Base-by-base conservation (phyloP, 1,140 invertebrate genomes). In the Drosophila kepulauana region DNA sequence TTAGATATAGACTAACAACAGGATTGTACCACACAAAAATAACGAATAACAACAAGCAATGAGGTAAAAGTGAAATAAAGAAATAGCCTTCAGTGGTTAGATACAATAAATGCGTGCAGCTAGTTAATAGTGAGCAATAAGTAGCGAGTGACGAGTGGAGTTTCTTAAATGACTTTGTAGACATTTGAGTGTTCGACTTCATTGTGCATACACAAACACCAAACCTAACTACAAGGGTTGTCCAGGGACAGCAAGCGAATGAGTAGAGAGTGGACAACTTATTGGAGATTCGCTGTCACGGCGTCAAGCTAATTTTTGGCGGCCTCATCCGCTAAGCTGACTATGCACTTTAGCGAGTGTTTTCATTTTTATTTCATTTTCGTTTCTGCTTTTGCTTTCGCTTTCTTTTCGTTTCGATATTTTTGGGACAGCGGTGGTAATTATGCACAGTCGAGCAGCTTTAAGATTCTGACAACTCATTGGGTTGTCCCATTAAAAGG, bases 381-480 rank as follows among this genome's bases (percentile, higher is more conserved):
- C 43, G 10, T 63, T 63, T 54, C n/a, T 28, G 30, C 2, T 38
- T 38, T 38, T 5, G 35, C 8, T 10, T 38, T 38, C 35, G 25
- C 10, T 25, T 30, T 16, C 28, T 1, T 25, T 51, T 62, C 72
- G 62, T 75, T 75, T 75, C n/a, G 62, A 75, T 70, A 62, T 62
- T 57, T 25, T 33, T 16, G 45, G n/a, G 25, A 33, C 38, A 11
- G 49, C 30, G 28, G 13, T 33, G 70, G 38, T 70, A 75, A 75
- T 75, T 70, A 70, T 64, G 59, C 58, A n/a, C 35, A 75, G 51
- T 51, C 51, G 68, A 30, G 8, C 41, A 57, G 43, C 49, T 68
- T 62, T 61, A 56, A 56, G 65, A 74, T 49, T 74, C 52, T 15
- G 66, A 38, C 66, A 75, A 75, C 66, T 75, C 72, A 75, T 75